A percentile compares a stretch with the other conserved stretches of the same genome.
Conservation (phyloP, 2,113 vertebrate species). For the Daboia siamensis region DNA sequence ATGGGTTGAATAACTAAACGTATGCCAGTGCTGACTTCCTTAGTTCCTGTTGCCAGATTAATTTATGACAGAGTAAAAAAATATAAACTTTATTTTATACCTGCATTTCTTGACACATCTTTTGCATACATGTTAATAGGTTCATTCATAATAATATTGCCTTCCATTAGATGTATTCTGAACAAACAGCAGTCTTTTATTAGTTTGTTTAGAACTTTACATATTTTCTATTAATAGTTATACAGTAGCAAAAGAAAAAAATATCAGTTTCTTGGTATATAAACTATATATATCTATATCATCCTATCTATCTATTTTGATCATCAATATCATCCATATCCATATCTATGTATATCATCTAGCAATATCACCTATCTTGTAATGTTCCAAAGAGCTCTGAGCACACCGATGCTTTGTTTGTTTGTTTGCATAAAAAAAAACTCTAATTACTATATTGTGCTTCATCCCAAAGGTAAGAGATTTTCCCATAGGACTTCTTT, state of each 20-base stretch:
- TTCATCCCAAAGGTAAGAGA: not conserved
- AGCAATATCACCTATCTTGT: not conserved
- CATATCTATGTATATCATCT: too few relatives aligned
- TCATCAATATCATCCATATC: not conserved
- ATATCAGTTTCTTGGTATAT: not conserved
- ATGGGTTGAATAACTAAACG: not conserved
- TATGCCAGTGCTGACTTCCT: slow-evolving; percentile 12
- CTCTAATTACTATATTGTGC: not conserved
- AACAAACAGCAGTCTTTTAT: not conserved
- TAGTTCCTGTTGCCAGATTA: not conserved
- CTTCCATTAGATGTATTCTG: not conserved
- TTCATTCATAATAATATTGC: slow-evolving; percentile 10
- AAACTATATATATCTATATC: not conserved
- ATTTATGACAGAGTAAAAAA: not conserved
- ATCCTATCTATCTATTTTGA: not conserved
- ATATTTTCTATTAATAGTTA: not conserved
- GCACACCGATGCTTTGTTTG: not conserved
- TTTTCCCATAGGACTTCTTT: not conserved
- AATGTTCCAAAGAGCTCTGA: not conserved
- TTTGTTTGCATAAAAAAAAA: not conserved
- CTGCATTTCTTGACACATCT: slow-evolving; percentile 10
- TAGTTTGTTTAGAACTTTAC: not conserved
- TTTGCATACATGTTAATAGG: not conserved
- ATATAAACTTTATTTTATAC: slow-evolving; percentile 4
- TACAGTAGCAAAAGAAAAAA: not conserved